Evolutionary conservation across 1,140 invertebrate species (phyloP).

Genomic region (Teleogryllus occipitalis): DNA sequence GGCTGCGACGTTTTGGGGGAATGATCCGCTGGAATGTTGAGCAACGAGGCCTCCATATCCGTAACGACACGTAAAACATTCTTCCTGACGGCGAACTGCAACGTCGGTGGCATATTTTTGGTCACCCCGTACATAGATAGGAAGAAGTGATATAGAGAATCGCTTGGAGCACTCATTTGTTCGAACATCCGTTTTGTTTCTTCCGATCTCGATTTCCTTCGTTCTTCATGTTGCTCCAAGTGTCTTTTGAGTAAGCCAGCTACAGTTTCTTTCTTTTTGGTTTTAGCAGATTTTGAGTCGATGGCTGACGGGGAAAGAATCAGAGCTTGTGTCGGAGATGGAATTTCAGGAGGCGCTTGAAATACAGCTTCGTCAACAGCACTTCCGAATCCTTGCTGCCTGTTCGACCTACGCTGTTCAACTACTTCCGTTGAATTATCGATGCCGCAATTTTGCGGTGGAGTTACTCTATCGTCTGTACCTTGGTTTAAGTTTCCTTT

Average conservation of each 20-base stretch:
- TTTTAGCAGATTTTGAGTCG: background rate
- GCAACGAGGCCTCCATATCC: background rate
- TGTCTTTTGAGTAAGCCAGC: background rate
- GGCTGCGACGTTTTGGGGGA: no score
- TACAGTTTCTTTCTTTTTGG: background rate
- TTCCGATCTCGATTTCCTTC: background rate
- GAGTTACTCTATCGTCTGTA: background rate
- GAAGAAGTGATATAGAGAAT: conserved; percentile 19
- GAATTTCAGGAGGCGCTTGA: background rate
- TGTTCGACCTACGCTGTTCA: no score
- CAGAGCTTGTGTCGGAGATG: background rate
- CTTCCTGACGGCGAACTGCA: conserved; percentile 11
- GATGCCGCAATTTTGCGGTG: background rate
- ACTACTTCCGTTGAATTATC: background rate
- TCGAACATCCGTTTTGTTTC: conserved; percentile 13
- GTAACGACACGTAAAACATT: conserved; percentile 14
- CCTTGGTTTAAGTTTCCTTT: background rate
- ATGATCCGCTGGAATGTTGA: background rate
- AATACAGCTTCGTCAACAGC: background rate
- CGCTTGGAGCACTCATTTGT: background rate
- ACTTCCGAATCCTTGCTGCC: background rate
- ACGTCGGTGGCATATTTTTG: conserved; percentile 17
- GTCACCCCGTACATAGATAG: conserved; percentile 18
- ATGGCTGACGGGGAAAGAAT: background rate
- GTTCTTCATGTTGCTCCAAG: background rate